These are phyloP conservation scores for Helleia helle DNA, from an alignment of 2,888 invertebrate genomes.

Conservation along the genomic window DNA sequence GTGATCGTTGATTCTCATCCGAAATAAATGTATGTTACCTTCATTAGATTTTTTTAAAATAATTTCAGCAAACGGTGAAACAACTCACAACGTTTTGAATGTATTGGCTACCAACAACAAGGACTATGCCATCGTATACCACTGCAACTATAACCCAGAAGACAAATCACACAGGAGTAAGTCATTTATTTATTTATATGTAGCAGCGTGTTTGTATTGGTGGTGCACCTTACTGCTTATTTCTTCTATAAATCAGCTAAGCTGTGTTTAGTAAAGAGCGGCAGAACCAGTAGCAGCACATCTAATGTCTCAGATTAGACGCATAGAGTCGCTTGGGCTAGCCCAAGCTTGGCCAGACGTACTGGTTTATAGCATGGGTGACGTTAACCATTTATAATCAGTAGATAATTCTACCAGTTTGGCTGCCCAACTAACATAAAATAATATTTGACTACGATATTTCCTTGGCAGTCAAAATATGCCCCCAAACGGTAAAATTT, in stretches of 20 bases:
- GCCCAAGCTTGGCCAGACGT: too few relatives aligned
- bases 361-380: too few relatives aligned
- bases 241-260: not conserved
- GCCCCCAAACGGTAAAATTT: not conserved
- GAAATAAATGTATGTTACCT: not conserved
- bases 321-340: not conserved
- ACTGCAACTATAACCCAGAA: constrained; percentile 63
- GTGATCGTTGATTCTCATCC: not conserved
- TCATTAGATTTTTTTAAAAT: not conserved
- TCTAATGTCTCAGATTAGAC: not conserved
- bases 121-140: constrained; percentile 61
- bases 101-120: constrained; percentile 26
- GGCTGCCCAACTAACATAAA: too few relatives aligned
- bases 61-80: constrained; percentile 21
- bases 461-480: not conserved
- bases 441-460: too few relatives aligned
- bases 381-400: too few relatives aligned
- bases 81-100: constrained; percentile 26
- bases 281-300: not conserved
- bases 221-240: not conserved
- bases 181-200: constrained; percentile 4
- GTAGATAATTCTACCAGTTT: too few relatives aligned
- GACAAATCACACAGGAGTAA: constrained; percentile 44
- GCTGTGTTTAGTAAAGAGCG: not conserved
- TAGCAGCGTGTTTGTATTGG: not conserved